Conservation (phyloP, 2,113 vertebrate genomes). For the Bombycilla garrulus region DNA sequence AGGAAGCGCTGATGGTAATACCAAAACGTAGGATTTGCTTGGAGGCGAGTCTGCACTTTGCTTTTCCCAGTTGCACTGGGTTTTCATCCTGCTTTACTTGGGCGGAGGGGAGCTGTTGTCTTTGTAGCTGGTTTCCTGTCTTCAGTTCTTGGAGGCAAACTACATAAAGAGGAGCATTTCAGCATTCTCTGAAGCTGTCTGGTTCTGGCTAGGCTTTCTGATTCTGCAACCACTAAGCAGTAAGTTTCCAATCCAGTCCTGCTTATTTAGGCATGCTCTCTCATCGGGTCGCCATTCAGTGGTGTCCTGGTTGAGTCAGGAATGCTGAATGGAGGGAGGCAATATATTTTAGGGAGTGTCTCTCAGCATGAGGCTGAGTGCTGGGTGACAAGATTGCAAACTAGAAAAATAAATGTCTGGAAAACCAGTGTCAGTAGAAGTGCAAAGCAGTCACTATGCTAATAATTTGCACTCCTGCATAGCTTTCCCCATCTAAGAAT, state of each 20-base stretch:
- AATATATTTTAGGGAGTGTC: constrained; percentile 52
- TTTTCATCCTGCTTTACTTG: constrained; percentile 26
- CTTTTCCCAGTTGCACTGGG: background rate
- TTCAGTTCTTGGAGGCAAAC: constrained; percentile 42
- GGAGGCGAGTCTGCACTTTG: background rate
- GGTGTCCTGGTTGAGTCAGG: constrained; percentile 50
- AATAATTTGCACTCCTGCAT: constrained; percentile 10
- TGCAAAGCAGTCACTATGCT: background rate
- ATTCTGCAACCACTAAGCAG: constrained; percentile 52
- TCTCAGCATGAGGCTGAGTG: constrained; percentile 10
- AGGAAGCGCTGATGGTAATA: background rate
- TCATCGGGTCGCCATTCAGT: constrained; percentile 16
- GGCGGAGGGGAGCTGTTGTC: constrained; percentile 22
- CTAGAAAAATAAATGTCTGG: constrained; percentile 20
- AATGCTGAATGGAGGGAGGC: constrained; percentile 51
- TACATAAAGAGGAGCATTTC: constrained; percentile 43
- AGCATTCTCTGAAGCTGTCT: constrained; percentile 35
- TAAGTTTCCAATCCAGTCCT: constrained; percentile 50
- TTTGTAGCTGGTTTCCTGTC: constrained; percentile 48
- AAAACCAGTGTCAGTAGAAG: constrained; percentile 30
- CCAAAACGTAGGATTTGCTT: constrained; percentile 1
- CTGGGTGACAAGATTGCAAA: constrained; percentile 22
- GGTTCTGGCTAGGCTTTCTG: constrained; percentile 55
- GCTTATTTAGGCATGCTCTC: constrained; percentile 60
- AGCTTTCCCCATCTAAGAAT: constrained; percentile 4